Evolutionary conservation across 2,797 vertebrate genomes (phyloP).

Genomic region (Anguilla obscura): DNA sequence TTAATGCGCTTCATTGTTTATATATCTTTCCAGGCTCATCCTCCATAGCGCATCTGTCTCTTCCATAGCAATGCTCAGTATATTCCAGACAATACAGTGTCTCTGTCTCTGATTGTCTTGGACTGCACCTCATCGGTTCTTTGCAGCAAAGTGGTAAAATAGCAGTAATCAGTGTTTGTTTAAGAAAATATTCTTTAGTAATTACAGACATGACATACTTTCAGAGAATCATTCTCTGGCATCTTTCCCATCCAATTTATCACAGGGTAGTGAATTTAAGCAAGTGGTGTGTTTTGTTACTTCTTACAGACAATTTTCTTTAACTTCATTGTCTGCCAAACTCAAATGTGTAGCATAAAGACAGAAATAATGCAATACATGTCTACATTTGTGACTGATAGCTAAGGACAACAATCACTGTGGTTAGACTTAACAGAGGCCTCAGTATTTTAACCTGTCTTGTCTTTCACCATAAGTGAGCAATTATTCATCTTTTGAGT

Average conservation of each 20-base stretch:
- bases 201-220: constrained; percentile 9
- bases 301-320: constrained; percentile 3
- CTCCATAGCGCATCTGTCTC: not conserved
- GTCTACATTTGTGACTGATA: not conserved
- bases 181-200: constrained; percentile 10
- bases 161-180: constrained; percentile 16
- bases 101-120: not conserved
- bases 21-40: not conserved
- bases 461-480: not conserved
- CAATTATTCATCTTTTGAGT: not conserved
- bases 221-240: not conserved
- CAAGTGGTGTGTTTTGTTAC: not conserved
- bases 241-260: not conserved
- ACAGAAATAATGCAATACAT: not conserved
- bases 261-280: not conserved
- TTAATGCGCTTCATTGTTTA: not conserved
- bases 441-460: constrained; percentile 10
- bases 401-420: not conserved
- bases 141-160: not conserved
- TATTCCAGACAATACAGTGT: not conserved
- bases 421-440: not conserved
- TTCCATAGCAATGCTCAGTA: not conserved
- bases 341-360: not conserved
- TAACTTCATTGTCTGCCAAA: constrained; percentile 16
- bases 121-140: not conserved